Evolutionary conservation across 2,888 invertebrate genomes (phyloP).

Genomic region (Nysson spinosus): DNA sequence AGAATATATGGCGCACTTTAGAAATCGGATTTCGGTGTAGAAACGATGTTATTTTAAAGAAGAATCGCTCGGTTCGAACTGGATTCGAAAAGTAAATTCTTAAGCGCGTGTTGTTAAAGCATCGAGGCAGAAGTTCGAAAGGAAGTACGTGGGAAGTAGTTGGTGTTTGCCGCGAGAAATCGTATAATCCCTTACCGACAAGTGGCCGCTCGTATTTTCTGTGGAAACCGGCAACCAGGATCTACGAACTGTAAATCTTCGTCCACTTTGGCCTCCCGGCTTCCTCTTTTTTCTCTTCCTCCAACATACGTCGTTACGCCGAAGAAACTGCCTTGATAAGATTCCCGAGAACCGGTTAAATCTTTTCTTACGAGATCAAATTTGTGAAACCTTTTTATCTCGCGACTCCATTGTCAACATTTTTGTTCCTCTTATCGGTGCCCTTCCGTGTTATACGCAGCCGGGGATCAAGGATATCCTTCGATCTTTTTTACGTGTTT

Average conservation of each 20-base stretch:
- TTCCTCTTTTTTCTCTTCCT: constrained; percentile 17
- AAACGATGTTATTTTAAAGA: too few species aligned
- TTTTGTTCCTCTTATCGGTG: not conserved
- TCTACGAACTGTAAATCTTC: constrained; percentile 50
- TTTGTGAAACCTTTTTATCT: constrained; percentile 18
- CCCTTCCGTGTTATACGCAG: too few species aligned
- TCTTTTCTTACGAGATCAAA: not conserved
- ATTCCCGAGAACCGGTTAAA: constrained; percentile 10
- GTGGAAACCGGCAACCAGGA: constrained; percentile 21
- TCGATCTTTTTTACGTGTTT: too few species aligned
- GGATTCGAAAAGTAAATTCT: too few species aligned
- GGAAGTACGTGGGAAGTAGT: not conserved
- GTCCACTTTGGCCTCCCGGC: constrained; percentile 36
- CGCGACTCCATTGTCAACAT: constrained; percentile 2
- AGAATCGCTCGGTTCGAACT: too few species aligned
- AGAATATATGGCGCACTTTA: too few species aligned
- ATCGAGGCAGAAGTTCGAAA: too few species aligned
- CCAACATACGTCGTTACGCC: constrained; percentile 14
- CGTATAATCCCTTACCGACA: constrained; percentile 35
- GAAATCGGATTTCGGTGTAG: too few species aligned
- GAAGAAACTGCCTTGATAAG: constrained; percentile 35
- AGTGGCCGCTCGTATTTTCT: constrained; percentile 28
- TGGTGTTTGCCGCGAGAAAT: constrained; percentile 17
- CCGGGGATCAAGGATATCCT: too few species aligned
- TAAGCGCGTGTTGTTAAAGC: too few species aligned